These are phyloP conservation scores for Euplagia quadripunctaria DNA, from an alignment of 2,888 invertebrate species.

Conservation along the genomic window DNA sequence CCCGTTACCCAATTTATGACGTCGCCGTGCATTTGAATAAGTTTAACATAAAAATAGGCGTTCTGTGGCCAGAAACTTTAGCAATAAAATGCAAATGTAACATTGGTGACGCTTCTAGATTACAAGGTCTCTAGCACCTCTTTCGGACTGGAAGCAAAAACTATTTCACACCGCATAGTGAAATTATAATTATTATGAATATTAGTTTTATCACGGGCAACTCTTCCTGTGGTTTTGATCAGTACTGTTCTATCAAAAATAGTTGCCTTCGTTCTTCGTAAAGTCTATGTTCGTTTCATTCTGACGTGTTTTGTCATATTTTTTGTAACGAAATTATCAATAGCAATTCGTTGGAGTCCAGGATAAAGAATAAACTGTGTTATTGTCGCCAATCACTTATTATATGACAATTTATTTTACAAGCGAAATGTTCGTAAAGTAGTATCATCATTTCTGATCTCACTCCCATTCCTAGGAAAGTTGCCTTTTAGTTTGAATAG, in stretches of 20 bases:
- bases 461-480: too few species aligned
- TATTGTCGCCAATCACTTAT: too few species aligned
- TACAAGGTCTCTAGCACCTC: constrained; percentile 36
- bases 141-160: constrained; percentile 18
- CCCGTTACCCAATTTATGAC: constrained; percentile 84
- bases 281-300: neutral
- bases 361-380: too few species aligned
- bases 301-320: neutral
- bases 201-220: too few species aligned
- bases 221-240: too few species aligned
- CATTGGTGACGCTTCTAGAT: constrained; percentile 71
- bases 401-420: neutral
- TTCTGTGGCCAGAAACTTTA: constrained; percentile 81
- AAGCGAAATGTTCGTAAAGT: too few species aligned
- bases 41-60: constrained; percentile 85
- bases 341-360: neutral
- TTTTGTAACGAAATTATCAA: neutral
- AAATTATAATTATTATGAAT: constrained; percentile 38
- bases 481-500: too few species aligned
- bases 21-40: constrained; percentile 84
- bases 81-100: constrained; percentile 87
- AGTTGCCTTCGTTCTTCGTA: neutral
- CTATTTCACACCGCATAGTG: constrained; percentile 23
- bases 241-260: neutral
- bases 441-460: too few species aligned